Percentiles rank a stretch among this genome's conserved stretches.
phyloP scores from a whole-genome alignment of 2,797 vertebrate species.

The Gila robusta region DNA sequence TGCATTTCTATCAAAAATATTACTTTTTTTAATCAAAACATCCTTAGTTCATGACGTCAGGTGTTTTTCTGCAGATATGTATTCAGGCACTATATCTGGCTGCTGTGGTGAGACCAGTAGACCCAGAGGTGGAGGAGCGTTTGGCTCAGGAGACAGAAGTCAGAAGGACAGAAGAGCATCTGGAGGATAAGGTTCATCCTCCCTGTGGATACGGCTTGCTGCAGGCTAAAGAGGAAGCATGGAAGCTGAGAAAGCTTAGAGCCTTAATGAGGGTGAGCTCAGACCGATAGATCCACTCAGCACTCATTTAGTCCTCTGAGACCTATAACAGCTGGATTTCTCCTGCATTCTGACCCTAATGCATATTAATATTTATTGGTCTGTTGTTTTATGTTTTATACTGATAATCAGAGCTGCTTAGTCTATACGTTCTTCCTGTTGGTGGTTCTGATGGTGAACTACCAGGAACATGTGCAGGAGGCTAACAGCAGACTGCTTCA shows the following conservation, averaged over 20 bases:
- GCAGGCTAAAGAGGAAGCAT: constrained; percentile 83
- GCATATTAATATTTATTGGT: constrained; percentile 2
- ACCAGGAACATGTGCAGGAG: constrained; percentile 76
- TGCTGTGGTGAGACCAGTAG: constrained; percentile 76
- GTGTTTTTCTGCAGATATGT: constrained; percentile 71
- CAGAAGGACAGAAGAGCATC: constrained; percentile 64
- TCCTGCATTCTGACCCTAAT: background rate
- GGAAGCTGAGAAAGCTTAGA: constrained; percentile 75
- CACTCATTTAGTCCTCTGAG: background rate
- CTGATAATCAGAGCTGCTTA: constrained; percentile 73
- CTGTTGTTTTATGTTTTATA: constrained; percentile 23
- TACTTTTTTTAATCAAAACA: background rate
- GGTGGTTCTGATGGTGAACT: constrained; percentile 83
- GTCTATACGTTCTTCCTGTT: constrained; percentile 80
- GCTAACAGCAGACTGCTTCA: constrained; percentile 73
- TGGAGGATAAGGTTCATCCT: constrained; percentile 72
- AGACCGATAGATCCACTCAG: background rate
- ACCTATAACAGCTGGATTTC: background rate
- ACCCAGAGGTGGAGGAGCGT: constrained; percentile 80
- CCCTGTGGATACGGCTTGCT: constrained; percentile 82
- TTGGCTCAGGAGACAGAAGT: constrained; percentile 74
- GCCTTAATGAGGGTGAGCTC: constrained; percentile 77
- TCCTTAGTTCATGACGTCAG: background rate
- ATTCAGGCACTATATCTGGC: constrained; percentile 74
- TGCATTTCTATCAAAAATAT: background rate